Evolutionary conservation across 2,113 vertebrate genomes (phyloP).

Genomic region (Anoplopoma fimbria): DNA sequence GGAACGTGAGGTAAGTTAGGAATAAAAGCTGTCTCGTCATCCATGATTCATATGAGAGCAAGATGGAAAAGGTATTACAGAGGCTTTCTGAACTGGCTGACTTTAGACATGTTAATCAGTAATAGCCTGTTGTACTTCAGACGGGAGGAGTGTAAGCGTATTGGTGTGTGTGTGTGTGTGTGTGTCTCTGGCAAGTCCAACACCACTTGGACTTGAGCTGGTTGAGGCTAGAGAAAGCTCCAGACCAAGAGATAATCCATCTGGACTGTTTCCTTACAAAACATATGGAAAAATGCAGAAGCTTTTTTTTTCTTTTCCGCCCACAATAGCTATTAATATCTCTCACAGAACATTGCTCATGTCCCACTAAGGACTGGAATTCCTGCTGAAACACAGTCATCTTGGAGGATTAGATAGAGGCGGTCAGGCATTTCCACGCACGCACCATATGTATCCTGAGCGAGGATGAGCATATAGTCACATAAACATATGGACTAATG

Average conservation of each 20-base stretch:
- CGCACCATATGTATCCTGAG: constrained; percentile 50
- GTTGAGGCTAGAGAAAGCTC: constrained; percentile 67
- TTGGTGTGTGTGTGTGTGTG: constrained; percentile 40
- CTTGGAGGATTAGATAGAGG: constrained; percentile 62
- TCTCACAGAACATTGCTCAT: constrained; percentile 71
- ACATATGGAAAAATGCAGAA: constrained; percentile 78
- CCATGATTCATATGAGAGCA: constrained; percentile 51
- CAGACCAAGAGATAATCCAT: constrained; percentile 78
- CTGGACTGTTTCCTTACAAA: constrained; percentile 78
- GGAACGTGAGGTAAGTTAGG: constrained; percentile 67
- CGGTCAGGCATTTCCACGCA: constrained; percentile 63
- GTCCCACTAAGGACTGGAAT: constrained; percentile 81
- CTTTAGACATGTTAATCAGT: constrained; percentile 81
- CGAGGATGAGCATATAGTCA: constrained; percentile 28
- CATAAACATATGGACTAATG: constrained; percentile 52
- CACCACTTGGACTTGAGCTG: constrained; percentile 66
- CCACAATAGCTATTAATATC: constrained; percentile 82
- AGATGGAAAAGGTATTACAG: constrained; percentile 66
- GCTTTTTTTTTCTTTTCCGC: constrained; percentile 68
- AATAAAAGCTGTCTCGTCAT: constrained; percentile 57
- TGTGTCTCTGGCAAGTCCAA: constrained; percentile 66
- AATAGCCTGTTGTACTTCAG: constrained; percentile 79
- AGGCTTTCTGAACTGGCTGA: constrained; percentile 67
- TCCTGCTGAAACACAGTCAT: constrained; percentile 71
- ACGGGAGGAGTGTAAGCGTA: constrained; percentile 53